A percentile compares a stretch with the other conserved stretches of the same genome.
These are phyloP conservation scores for Hartigia nigra DNA, from an alignment of 2,888 invertebrate species.

Conservation along the genomic window DNA sequence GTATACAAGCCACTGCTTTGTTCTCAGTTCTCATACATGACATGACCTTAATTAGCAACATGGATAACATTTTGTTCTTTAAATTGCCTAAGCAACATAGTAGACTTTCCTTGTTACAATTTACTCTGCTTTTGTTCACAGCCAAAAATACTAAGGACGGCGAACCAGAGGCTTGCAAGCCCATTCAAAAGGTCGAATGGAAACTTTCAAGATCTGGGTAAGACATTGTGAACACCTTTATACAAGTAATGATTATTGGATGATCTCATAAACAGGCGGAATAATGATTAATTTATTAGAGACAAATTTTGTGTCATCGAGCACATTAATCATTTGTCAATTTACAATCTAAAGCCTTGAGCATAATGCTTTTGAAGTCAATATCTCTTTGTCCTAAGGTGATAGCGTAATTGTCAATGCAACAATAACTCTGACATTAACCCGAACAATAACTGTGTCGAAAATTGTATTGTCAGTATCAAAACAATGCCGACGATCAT, in stretches of 20 bases:
- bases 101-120: constrained; percentile 8
- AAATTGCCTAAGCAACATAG: background rate
- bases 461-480: background rate
- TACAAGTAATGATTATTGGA: background rate
- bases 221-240: constrained; percentile 47
- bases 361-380: background rate
- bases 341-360: background rate
- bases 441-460: background rate
- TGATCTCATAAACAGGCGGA: background rate
- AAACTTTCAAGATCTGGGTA: constrained; percentile 88
- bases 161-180: constrained; percentile 91
- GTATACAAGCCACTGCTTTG: background rate
- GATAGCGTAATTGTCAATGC: background rate
- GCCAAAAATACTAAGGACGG: constrained; percentile 93
- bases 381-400: background rate
- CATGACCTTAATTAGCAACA: constrained; percentile 4
- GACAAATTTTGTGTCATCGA: background rate
- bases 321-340: background rate
- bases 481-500: no score
- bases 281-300: background rate
- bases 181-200: constrained; percentile 96
- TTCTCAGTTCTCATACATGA: background rate
- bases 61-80: constrained; percentile 12
- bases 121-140: constrained; percentile 65
- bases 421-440: background rate